A percentile compares a stretch with the other conserved stretches of the same genome.
phyloP scores from a whole-genome alignment of 2,113 vertebrate genomes.

The Tenebrosternarchus preto region DNA sequence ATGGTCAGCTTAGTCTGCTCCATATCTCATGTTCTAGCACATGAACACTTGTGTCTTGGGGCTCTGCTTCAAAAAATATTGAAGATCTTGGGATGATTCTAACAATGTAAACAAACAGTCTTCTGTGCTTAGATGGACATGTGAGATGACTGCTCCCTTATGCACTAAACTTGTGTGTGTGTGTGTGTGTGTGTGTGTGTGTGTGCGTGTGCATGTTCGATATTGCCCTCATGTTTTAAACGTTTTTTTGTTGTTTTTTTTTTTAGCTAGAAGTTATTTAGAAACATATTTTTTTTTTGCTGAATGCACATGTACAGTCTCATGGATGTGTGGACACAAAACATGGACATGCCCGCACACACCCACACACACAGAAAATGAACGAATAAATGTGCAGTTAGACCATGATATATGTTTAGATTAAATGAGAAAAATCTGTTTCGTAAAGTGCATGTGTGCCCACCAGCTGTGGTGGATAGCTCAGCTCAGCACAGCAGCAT shows the following conservation, averaged over 20 bases:
- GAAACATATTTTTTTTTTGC: constrained; percentile 9
- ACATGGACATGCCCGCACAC: no score
- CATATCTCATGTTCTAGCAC: background rate
- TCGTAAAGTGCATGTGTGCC: constrained; percentile 19
- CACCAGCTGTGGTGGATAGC: no score
- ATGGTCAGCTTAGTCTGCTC: background rate
- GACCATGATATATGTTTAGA: no score
- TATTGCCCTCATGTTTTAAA: constrained; percentile 10
- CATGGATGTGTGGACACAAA: constrained; percentile 20
- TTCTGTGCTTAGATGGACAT: background rate
- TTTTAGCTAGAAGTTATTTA: constrained; percentile 38
- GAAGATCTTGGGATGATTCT: background rate
- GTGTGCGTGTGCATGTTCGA: background rate
- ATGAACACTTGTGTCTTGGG: background rate
- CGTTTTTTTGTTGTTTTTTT: background rate
- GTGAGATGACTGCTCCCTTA: background rate
- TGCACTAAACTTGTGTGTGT: background rate
- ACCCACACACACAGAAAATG: background rate
- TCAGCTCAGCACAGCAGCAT: no score
- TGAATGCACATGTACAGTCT: constrained; percentile 16
- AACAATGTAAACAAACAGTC: background rate
- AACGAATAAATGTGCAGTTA: no score
- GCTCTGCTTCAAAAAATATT: background rate
- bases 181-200: background rate
- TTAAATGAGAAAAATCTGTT: no score